Evolutionary conservation across 2,888 invertebrate genomes (phyloP).

Genomic region (Pristionchus maxplancki): DNA sequence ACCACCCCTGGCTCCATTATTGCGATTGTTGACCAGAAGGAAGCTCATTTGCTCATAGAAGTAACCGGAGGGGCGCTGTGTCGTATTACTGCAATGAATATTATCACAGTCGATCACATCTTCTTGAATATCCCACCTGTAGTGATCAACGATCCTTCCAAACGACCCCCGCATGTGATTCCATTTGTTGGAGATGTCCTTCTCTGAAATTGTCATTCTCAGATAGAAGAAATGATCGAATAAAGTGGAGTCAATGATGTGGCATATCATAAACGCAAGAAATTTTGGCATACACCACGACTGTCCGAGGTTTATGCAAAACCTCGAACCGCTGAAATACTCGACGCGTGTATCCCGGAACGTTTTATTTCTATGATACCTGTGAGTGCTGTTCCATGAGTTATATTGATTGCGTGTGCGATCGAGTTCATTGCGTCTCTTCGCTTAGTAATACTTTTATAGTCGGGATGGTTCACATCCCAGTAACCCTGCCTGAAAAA

Average conservation of each 20-base stretch:
- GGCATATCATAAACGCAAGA: no score
- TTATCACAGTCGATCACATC: no score
- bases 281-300: no score
- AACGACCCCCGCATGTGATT: constrained; percentile 21
- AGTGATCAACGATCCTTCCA: background rate
- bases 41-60: constrained; percentile 50
- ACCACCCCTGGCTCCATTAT: background rate
- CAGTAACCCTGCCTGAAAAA: constrained; percentile 33
- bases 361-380: background rate
- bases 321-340: no score
- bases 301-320: no score
- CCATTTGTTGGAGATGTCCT: constrained; percentile 13
- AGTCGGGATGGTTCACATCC: constrained; percentile 26
- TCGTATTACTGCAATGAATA: background rate
- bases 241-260: no score
- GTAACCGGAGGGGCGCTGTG: background rate
- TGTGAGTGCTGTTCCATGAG: background rate
- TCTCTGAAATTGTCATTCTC: background rate
- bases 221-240: background rate
- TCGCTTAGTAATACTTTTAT: constrained; percentile 31
- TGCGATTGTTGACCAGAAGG: background rate
- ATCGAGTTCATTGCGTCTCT: background rate
- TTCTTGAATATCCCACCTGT: background rate
- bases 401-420: constrained; percentile 7
- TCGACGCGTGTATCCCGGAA: no score